A percentile compares a stretch with the other conserved stretches of the same genome.
Evolutionary conservation across 2,797 vertebrate species (phyloP).

Genomic region (Anguilla obscura): DNA sequence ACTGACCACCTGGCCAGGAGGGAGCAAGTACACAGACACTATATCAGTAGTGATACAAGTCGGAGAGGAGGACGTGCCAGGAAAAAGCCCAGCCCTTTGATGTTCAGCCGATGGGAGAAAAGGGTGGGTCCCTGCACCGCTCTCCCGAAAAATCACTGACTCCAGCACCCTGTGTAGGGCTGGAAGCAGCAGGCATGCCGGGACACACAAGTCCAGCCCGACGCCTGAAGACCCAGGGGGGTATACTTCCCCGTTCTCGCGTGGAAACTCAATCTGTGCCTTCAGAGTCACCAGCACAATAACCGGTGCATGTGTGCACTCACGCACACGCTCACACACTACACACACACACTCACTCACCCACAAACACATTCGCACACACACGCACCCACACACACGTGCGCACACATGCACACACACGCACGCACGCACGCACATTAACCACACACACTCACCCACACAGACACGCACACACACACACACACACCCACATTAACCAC

Average conservation of each 20-base stretch:
- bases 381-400: not conserved
- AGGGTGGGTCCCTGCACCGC: not conserved
- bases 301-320: too few species aligned
- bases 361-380: not conserved
- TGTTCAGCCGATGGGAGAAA: not conserved
- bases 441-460: too few species aligned
- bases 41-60: too few species aligned
- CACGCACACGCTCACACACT: too few species aligned
- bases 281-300: not conserved
- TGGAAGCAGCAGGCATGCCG: not conserved
- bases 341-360: not conserved
- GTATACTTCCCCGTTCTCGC: not conserved
- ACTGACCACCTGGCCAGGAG: too few species aligned
- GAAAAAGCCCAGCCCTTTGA: not conserved
- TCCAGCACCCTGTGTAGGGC: not conserved
- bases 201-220: not conserved
- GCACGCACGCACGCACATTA: not conserved
- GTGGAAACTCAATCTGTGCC: not conserved
- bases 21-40: too few species aligned
- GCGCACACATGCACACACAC: slow-evolving; percentile 1
- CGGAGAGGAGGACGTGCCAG: not conserved
- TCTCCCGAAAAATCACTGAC: not conserved
- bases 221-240: not conserved
- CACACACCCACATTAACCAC: not conserved
- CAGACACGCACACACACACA: too few species aligned